A percentile compares a stretch with the other conserved stretches of the same genome.
Conservation (phyloP, 2,113 vertebrate species). For the human region DNA sequence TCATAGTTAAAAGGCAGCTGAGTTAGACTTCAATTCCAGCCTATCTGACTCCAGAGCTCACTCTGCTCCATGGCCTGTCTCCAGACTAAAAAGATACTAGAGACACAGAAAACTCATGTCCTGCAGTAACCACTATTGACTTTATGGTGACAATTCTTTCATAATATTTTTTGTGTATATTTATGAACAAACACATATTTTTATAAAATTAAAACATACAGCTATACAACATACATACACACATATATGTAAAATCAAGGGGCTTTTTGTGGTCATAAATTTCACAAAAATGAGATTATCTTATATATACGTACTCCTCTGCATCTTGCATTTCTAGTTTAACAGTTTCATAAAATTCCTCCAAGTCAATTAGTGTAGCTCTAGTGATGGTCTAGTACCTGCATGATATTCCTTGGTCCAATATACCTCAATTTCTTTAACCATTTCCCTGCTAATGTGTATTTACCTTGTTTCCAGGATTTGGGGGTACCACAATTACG, state of each 20-base stretch:
- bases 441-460: not conserved
- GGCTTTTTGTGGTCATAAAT: not conserved
- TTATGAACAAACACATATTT: not conserved
- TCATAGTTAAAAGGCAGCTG: not conserved
- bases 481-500: not conserved
- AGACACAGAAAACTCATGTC: not conserved
- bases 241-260: not conserved
- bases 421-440: not conserved
- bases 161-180: not conserved
- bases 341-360: not conserved
- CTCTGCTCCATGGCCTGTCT: not conserved
- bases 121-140: not conserved
- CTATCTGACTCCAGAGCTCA: not conserved
- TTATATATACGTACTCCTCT: not conserved
- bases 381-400: not conserved
- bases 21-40: not conserved
- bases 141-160: not conserved
- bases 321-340: not conserved
- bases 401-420: not conserved
- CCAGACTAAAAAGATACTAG: not conserved
- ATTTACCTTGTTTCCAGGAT: not conserved
- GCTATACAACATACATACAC: not conserved
- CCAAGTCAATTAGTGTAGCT: not conserved
- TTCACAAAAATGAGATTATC: not conserved
- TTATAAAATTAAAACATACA: not conserved